These are phyloP conservation scores for Acipenser transmontanus DNA, from an alignment of 2,797 vertebrate genomes.

Conservation along the genomic window DNA sequence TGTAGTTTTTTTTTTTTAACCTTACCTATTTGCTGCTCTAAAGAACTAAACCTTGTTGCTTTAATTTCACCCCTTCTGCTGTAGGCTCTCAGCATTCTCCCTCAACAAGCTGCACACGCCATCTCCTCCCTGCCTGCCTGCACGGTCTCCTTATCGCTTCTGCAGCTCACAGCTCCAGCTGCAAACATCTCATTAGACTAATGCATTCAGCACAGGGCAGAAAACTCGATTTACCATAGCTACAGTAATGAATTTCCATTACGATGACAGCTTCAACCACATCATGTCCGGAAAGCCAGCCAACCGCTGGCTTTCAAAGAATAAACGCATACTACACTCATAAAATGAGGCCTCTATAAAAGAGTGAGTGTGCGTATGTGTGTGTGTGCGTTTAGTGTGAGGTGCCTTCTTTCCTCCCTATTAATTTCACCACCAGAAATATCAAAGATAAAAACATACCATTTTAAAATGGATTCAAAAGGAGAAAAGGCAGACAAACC, in stretches of 20 bases:
- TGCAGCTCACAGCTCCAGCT: constrained; percentile 67
- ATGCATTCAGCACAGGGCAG: constrained; percentile 87
- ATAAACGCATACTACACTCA: constrained; percentile 71
- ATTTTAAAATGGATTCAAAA: constrained; percentile 9
- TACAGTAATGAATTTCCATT: constrained; percentile 92
- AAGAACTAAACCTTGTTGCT: too few species aligned
- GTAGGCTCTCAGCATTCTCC: background rate
- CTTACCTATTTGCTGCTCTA: too few species aligned
- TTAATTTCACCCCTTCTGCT: background rate
- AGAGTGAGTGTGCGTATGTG: constrained; percentile 1
- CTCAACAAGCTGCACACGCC: constrained; percentile 34
- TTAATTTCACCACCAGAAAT: constrained; percentile 13
- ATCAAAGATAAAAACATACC: constrained; percentile 25
- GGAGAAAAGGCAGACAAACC: constrained; percentile 9
- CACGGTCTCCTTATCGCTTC: constrained; percentile 40
- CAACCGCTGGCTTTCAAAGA: constrained; percentile 76
- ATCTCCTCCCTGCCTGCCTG: constrained; percentile 25
- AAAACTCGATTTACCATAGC: constrained; percentile 87
- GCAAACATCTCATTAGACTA: constrained; percentile 94
- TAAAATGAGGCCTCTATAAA: constrained; percentile 37
- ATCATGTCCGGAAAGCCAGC: constrained; percentile 75
- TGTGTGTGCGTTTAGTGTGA: constrained; percentile 18
- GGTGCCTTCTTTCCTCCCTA: constrained; percentile 21
- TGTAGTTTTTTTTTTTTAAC: too few species aligned
- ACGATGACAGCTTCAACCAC: constrained; percentile 82